A percentile compares a stretch with the other conserved stretches of the same genome.
phyloP scores from a whole-genome alignment of 1,140 invertebrate species.

The Ceratoteleas bidentatus region DNA sequence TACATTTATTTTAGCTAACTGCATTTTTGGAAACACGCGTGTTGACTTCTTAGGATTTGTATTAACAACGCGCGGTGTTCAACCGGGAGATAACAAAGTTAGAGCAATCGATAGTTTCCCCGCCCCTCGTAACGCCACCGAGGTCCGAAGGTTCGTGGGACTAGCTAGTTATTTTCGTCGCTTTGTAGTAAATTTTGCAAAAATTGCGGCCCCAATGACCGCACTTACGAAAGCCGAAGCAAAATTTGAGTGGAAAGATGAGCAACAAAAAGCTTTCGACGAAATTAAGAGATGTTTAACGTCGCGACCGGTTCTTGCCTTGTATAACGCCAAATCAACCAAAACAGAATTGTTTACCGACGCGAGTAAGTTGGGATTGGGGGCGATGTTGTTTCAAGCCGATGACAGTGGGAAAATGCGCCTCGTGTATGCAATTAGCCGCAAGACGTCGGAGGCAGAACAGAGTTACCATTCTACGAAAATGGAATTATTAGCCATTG shows the following conservation, averaged over 20 bases:
- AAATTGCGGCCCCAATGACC: slow-evolving; percentile 63
- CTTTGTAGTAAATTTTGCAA: slow-evolving; percentile 1
- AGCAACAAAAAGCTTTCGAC: too few species aligned
- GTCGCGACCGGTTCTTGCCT: too few species aligned
- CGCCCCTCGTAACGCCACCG: slow-evolving; percentile 2
- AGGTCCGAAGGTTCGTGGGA: neutral
- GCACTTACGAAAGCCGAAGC: slow-evolving; percentile 24
- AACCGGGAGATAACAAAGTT: too few species aligned
- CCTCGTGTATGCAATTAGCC: neutral
- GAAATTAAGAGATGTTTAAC: too few species aligned
- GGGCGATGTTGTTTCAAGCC: neutral
- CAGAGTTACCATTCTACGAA: neutral
- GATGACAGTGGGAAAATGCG: neutral
- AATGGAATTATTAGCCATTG: neutral
- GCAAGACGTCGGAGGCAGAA: neutral
- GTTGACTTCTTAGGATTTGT: too few species aligned
- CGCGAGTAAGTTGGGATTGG: neutral
- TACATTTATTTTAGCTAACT: too few species aligned
- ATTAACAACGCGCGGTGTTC: too few species aligned
- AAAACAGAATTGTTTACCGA: neutral
- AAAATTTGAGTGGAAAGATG: slow-evolving; percentile 29
- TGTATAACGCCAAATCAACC: too few species aligned
- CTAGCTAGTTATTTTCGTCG: slow-evolving; percentile 9
- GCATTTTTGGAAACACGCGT: too few species aligned
- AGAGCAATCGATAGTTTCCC: too few species aligned